phyloP scores from a whole-genome alignment of 2,888 invertebrate species.

The Noctuana brunneofusca region DNA sequence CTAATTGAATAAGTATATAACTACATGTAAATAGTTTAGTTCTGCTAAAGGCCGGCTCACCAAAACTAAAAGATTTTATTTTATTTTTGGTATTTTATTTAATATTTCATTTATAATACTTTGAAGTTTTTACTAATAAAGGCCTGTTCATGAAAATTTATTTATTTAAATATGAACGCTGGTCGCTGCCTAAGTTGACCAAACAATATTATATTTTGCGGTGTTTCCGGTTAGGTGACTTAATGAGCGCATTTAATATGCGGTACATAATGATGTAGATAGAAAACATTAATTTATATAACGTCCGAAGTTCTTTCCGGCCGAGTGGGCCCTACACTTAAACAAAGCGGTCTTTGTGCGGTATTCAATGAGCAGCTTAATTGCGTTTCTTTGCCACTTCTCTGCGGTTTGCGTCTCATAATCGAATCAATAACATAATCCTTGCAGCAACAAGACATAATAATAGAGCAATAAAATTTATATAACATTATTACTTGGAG shows the following conservation, averaged over 20 bases:
- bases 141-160: background rate
- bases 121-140: too few relatives aligned
- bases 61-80: too few relatives aligned
- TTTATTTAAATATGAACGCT: background rate
- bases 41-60: too few relatives aligned
- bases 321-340: conserved; percentile 57
- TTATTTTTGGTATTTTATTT: too few relatives aligned
- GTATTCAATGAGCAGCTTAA: conserved; percentile 76
- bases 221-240: conserved; percentile 14
- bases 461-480: too few relatives aligned
- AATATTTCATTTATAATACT: too few relatives aligned
- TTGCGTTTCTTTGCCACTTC: conserved; percentile 66
- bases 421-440: conserved; percentile 52
- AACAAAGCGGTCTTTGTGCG: conserved; percentile 67
- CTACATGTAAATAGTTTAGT: too few relatives aligned
- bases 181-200: conserved; percentile 3
- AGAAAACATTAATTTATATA: conserved; percentile 31
- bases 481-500: too few relatives aligned
- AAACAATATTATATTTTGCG: conserved; percentile 17
- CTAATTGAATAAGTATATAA: conserved; percentile 3
- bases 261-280: conserved; percentile 31
- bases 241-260: conserved; percentile 7
- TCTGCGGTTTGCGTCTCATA: conserved; percentile 58
- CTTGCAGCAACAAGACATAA: background rate
- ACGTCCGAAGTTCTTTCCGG: conserved; percentile 55